Evolutionary conservation across 1,140 invertebrate genomes (phyloP).

Genomic region (Macrocentrus cingulum): DNA sequence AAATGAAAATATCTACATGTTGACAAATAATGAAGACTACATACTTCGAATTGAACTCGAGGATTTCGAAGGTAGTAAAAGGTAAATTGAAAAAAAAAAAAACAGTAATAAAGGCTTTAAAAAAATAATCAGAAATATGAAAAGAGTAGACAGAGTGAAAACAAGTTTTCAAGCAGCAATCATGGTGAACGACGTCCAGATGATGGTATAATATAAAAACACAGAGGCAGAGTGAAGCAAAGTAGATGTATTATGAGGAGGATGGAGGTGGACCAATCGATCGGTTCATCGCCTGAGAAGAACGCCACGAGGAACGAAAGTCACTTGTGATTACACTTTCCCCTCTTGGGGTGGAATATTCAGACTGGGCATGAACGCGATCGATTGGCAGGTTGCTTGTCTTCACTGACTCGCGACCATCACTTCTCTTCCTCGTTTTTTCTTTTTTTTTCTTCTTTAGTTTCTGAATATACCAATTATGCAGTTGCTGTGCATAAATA

Average conservation of each 20-base stretch:
- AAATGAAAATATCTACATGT: constrained; percentile 91
- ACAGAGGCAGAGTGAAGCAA: not conserved
- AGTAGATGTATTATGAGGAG: not conserved
- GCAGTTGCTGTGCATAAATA: constrained; percentile 4
- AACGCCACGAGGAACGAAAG: constrained; percentile 31
- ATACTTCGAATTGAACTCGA: constrained; percentile 85
- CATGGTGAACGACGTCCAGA: not conserved
- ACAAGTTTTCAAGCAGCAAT: constrained; percentile 9
- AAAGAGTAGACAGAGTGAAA: constrained; percentile 6
- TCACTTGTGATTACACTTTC: constrained; percentile 36
- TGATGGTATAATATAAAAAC: not conserved
- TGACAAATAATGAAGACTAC: constrained; percentile 94
- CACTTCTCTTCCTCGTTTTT: too few relatives aligned
- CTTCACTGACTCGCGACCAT: constrained; percentile 17
- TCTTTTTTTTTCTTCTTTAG: not conserved
- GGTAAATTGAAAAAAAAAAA: constrained; percentile 57
- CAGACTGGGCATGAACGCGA: constrained; percentile 10
- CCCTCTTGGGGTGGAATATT: constrained; percentile 33
- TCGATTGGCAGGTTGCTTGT: constrained; percentile 29
- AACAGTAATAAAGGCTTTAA: constrained; percentile 92
- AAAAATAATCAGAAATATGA: constrained; percentile 60
- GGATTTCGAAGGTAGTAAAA: constrained; percentile 91
- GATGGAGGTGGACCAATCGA: constrained; percentile 4
- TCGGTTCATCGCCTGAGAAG: constrained; percentile 13
- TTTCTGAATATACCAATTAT: constrained; percentile 1